Conservation (phyloP, 2,113 vertebrate genomes). For the Xiphophorus couchianus region DNA sequence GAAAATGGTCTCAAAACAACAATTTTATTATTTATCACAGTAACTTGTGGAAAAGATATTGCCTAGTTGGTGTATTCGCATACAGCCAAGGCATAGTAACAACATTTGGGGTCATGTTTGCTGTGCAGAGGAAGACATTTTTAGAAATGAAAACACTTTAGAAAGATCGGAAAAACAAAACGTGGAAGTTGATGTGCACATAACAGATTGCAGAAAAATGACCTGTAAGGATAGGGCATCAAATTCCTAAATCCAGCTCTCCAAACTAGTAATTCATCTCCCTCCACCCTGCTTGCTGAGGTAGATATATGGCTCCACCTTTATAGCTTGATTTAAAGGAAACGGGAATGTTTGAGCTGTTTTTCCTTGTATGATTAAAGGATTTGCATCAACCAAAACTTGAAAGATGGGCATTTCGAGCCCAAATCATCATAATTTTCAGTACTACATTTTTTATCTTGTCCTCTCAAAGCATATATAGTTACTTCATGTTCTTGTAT, state of each 20-base stretch:
- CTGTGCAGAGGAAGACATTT: no score
- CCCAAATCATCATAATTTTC: conserved; percentile 29
- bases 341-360: conserved; percentile 50
- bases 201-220: background rate
- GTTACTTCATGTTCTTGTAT: conserved; percentile 40
- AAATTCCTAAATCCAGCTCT: background rate
- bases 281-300: conserved; percentile 27
- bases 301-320: conserved; percentile 16
- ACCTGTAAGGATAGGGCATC: background rate
- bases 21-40: no score
- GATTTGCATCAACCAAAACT: conserved; percentile 22
- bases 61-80: no score
- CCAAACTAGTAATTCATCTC: background rate
- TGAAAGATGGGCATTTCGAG: background rate
- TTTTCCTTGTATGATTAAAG: conserved; percentile 10
- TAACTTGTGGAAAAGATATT: no score
- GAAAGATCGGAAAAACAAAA: no score
- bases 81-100: no score
- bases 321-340: conserved; percentile 48
- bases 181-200: background rate
- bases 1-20: no score
- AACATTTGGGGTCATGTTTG: no score
- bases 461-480: conserved; percentile 34
- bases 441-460: conserved; percentile 42
- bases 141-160: no score